Conservation (phyloP, 2,888 invertebrate genomes). For the Nymphalis c-album region DNA sequence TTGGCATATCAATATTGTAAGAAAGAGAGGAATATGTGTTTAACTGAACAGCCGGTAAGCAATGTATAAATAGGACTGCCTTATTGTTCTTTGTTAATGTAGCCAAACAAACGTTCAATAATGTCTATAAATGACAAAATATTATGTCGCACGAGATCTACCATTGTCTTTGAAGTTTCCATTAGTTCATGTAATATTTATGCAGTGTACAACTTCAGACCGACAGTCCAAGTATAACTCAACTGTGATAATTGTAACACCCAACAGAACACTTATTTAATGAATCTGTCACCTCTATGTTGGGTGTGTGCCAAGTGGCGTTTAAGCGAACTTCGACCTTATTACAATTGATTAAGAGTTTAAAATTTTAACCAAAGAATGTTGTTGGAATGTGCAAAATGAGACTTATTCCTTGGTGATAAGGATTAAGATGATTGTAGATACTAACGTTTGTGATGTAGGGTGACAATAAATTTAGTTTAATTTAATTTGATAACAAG, state of each 20-base stretch:
- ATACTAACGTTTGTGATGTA: slow-evolving; percentile 19
- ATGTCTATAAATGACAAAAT: too few relatives aligned
- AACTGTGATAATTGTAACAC: slow-evolving; percentile 23
- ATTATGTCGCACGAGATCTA: neutral
- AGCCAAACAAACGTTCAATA: too few relatives aligned
- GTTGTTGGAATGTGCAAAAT: slow-evolving; percentile 12
- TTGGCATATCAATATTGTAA: too few relatives aligned
- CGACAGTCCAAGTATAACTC: neutral
- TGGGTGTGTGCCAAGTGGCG: slow-evolving; percentile 14
- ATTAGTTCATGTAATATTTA: neutral
- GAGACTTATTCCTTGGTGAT: slow-evolving; percentile 13
- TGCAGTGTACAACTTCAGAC: neutral
- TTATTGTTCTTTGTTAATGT: too few relatives aligned
- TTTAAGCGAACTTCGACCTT: slow-evolving; percentile 11
- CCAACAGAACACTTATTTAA: slow-evolving; percentile 24
- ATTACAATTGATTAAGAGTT: neutral
- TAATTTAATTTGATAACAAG: slow-evolving; percentile 1
- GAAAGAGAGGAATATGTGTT: too few relatives aligned
- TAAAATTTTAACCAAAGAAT: neutral
- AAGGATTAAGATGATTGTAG: slow-evolving; percentile 17
- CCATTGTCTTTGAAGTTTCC: neutral
- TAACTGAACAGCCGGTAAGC: too few relatives aligned
- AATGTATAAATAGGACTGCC: too few relatives aligned
- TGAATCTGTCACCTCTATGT: slow-evolving; percentile 23
- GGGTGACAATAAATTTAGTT: slow-evolving; percentile 10